These are phyloP conservation scores for Mesorhabditis belari DNA, from an alignment of 2,888 invertebrate genomes.

Conservation along the genomic window DNA sequence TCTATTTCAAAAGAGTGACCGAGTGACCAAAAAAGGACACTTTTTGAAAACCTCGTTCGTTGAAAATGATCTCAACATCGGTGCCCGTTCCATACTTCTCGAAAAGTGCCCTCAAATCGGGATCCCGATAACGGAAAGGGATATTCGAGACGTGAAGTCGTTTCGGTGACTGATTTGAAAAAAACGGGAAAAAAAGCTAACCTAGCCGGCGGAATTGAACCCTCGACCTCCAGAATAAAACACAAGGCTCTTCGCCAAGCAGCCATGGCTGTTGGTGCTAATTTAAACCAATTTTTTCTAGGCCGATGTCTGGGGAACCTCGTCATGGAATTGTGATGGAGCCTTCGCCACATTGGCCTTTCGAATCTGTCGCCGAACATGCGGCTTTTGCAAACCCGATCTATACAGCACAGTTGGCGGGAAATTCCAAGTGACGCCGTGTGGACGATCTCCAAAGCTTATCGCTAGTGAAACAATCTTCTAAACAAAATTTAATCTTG, in stretches of 20 bases:
- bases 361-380: slow-evolving; percentile 44
- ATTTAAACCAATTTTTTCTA: not conserved
- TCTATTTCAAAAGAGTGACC: no score
- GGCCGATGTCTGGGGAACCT: slow-evolving; percentile 3
- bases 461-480: not conserved
- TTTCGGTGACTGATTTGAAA: slow-evolving; percentile 54
- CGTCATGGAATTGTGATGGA: slow-evolving; percentile 42
- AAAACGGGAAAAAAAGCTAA: slow-evolving; percentile 1
- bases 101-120: slow-evolving; percentile 75
- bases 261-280: not conserved
- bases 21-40: no score
- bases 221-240: no score
- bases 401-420: slow-evolving; percentile 27
- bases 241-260: no score
- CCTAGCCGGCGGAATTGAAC: no score
- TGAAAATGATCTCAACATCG: slow-evolving; percentile 99
- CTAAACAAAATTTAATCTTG: no score
- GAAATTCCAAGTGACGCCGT: not conserved
- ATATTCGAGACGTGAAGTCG: slow-evolving; percentile 97
- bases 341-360: slow-evolving; percentile 40
- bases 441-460: not conserved
- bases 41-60: slow-evolving; percentile 98
- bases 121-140: slow-evolving; percentile 96
- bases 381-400: slow-evolving; percentile 41
- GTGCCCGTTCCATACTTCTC: slow-evolving; percentile 92